A percentile compares a stretch with the other conserved stretches of the same genome.
These are phyloP conservation scores for Portevinia maculata DNA, from an alignment of 2,888 invertebrate species.

Conservation along the genomic window DNA sequence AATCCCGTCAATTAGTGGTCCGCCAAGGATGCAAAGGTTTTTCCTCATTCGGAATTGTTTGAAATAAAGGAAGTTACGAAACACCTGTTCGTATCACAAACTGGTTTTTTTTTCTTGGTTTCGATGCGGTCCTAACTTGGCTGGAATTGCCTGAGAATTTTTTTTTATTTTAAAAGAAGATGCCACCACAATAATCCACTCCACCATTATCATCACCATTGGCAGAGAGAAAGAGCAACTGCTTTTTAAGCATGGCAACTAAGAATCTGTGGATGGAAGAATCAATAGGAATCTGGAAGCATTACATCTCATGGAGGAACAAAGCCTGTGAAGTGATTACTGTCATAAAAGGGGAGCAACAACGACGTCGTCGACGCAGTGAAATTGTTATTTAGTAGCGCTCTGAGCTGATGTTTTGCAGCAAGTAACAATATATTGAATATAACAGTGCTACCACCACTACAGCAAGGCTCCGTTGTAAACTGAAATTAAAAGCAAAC, in stretches of 20 bases:
- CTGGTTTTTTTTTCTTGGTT: slow-evolving; percentile 25
- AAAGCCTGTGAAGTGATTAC: slow-evolving; percentile 54
- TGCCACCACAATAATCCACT: slow-evolving; percentile 15
- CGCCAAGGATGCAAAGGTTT: slow-evolving; percentile 6
- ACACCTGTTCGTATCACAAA: slow-evolving; percentile 51
- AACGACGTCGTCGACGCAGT: slow-evolving; percentile 27
- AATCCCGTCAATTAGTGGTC: slow-evolving; percentile 64
- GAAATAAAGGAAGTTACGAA: slow-evolving; percentile 10
- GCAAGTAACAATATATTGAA: slow-evolving; percentile 35
- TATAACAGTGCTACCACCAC: not conserved
- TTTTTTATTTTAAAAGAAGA: slow-evolving; percentile 35
- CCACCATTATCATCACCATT: slow-evolving; percentile 7
- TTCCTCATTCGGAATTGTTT: not conserved
- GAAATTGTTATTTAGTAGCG: slow-evolving; percentile 46
- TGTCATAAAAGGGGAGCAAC: slow-evolving; percentile 40
- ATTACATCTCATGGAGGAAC: slow-evolving; percentile 43
- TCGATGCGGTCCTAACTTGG: slow-evolving; percentile 27
- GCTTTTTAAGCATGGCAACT: slow-evolving; percentile 27
- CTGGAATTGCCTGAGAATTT: slow-evolving; percentile 27
- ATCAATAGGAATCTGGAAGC: slow-evolving; percentile 24
- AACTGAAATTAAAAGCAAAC: slow-evolving; percentile 67
- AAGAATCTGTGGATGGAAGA: slow-evolving; percentile 45
- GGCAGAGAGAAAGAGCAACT: slow-evolving; percentile 20
- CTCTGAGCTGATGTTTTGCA: slow-evolving; percentile 29
- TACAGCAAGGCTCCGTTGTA: slow-evolving; percentile 33